These are phyloP conservation scores for Micrasema longulum DNA, from an alignment of 1,140 invertebrate species.

Conservation along the genomic window DNA sequence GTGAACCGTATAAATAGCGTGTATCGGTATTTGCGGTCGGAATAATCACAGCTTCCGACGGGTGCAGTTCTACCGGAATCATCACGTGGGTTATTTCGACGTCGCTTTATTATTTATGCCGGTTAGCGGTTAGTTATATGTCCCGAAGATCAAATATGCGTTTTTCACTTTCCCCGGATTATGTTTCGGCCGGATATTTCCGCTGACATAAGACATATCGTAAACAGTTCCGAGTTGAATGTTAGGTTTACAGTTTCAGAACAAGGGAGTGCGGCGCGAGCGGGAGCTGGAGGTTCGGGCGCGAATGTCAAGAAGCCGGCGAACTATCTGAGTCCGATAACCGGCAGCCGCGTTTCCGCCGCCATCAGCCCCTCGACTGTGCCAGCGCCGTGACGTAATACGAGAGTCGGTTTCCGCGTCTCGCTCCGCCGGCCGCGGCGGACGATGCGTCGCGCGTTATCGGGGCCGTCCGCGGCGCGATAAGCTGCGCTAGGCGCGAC, in stretches of 20 bases:
- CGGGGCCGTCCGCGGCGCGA: constrained; percentile 57
- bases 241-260: constrained; percentile 40
- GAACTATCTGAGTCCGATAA: constrained; percentile 8
- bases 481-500: constrained; percentile 61
- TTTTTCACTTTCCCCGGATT: constrained; percentile 1
- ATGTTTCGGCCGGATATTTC: neutral
- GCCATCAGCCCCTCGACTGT: neutral
- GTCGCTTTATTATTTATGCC: constrained; percentile 40
- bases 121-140: constrained; percentile 27
- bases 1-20: constrained; percentile 32
- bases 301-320: constrained; percentile 38
- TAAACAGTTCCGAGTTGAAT: constrained; percentile 30
- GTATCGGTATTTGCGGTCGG: constrained; percentile 23
- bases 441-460: constrained; percentile 19
- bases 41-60: constrained; percentile 44
- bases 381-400: constrained; percentile 34
- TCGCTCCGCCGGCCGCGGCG: constrained; percentile 8
- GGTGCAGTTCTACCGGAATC: constrained; percentile 37
- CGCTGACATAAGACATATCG: constrained; percentile 20
- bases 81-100: constrained; percentile 46
- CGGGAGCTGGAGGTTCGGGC: constrained; percentile 7
- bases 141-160: constrained; percentile 1
- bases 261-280: constrained; percentile 31
- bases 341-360: constrained; percentile 11
- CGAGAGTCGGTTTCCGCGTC: constrained; percentile 1